Percentiles rank a stretch among this genome's conserved stretches.
Conservation (phyloP, 2,888 invertebrate genomes). For the Napeogenes sylphis region DNA sequence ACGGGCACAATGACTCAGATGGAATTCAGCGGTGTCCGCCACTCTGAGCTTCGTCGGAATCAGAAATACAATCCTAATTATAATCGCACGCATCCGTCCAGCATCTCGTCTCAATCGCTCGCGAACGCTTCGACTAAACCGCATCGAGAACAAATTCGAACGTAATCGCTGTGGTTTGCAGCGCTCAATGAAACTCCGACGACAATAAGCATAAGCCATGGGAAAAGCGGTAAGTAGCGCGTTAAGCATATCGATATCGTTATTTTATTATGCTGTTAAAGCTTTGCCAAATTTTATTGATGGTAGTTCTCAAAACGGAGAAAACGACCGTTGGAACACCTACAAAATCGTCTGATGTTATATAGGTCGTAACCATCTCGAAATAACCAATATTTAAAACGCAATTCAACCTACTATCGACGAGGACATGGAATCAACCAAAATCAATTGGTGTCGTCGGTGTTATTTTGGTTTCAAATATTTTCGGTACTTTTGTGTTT, state of each 20-base stretch:
- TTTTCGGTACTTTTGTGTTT: conserved; percentile 43
- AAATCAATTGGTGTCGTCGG: conserved; percentile 26
- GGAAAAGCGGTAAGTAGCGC: conserved; percentile 14
- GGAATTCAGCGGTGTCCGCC: conserved; percentile 74
- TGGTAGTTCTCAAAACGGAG: too few species aligned
- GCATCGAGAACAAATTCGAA: conserved; percentile 35
- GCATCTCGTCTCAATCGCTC: conserved; percentile 72
- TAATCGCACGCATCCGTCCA: conserved; percentile 77
- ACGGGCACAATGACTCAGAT: conserved; percentile 77
- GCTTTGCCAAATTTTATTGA: conserved; percentile 7
- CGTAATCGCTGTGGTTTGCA: conserved; percentile 33
- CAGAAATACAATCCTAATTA: conserved; percentile 79
- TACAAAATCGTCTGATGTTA: too few species aligned
- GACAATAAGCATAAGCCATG: conserved; percentile 18
- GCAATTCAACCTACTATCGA: too few species aligned
- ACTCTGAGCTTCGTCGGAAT: conserved; percentile 74
- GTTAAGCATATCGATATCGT: not conserved
- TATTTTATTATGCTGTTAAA: conserved; percentile 5
- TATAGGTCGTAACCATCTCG: too few species aligned
- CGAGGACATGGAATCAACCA: not conserved
- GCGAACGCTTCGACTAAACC: conserved; percentile 54
- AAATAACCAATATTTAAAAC: conserved; percentile 3
- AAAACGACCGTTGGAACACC: not conserved
- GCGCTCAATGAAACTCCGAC: conserved; percentile 30
- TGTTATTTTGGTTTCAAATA: conserved; percentile 34